A percentile compares a stretch with the other conserved stretches of the same genome.
These are phyloP conservation scores for Potamilus streckersoni DNA, from an alignment of 1,140 invertebrate species.

Conservation along the genomic window DNA sequence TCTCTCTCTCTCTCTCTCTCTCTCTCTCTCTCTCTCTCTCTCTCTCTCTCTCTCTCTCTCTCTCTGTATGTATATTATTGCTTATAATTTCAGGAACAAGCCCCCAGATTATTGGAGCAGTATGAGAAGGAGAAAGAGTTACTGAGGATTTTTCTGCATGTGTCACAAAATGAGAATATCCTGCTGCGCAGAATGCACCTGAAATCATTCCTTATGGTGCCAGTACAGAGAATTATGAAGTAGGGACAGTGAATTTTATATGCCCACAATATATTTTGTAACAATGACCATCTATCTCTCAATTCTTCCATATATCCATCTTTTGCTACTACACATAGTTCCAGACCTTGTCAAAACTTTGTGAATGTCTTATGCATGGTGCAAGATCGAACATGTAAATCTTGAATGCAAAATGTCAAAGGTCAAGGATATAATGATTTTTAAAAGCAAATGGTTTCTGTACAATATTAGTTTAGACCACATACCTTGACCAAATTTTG, in stretches of 20 bases:
- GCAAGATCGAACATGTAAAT: no score
- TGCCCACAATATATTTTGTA: not conserved
- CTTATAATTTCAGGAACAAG: slow-evolving; percentile 78
- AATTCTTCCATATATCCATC: not conserved
- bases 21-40: no score
- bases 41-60: no score
- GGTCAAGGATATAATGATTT: no score
- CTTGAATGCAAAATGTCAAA: no score
- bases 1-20: no score
- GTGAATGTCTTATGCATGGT: no score
- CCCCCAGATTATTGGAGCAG: slow-evolving; percentile 88
- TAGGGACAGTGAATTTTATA: slow-evolving; percentile 66
- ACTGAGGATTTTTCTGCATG: slow-evolving; percentile 91
- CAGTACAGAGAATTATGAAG: slow-evolving; percentile 70
- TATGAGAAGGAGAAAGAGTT: slow-evolving; percentile 96
- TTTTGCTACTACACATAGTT: not conserved
- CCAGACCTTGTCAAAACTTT: no score
- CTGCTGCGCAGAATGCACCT: slow-evolving; percentile 94
- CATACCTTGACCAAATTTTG: no score
- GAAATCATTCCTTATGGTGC: slow-evolving; percentile 94
- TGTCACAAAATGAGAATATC: slow-evolving; percentile 96
- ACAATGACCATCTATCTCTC: no score
- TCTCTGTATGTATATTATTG: not conserved
- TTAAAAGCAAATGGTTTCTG: no score
- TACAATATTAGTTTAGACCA: no score